phyloP scores from a whole-genome alignment of 1,140 invertebrate genomes.

The Apocrypta bakeri region DNA sequence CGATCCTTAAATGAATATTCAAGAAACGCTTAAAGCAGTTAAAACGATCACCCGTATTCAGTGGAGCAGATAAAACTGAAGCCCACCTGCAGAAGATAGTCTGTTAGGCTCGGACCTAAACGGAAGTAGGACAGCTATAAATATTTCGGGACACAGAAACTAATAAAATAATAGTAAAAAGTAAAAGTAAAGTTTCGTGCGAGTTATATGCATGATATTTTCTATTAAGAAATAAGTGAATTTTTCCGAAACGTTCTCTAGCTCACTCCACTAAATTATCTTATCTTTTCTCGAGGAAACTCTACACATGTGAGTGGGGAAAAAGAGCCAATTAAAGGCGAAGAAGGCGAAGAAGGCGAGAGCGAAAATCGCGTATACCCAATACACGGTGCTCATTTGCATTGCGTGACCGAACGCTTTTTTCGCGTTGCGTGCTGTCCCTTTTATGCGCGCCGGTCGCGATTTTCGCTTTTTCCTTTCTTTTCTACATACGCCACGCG shows the following conservation, averaged over 20 bases:
- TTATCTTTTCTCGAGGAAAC: not conserved
- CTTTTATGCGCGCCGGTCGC: constrained; percentile 51
- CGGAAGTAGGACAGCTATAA: not conserved
- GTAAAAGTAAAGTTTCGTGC: no score
- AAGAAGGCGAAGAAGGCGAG: not conserved
- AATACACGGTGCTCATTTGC: constrained; percentile 61
- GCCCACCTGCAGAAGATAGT: not conserved
- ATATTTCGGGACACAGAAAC: not conserved
- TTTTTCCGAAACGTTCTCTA: no score
- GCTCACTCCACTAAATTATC: not conserved
- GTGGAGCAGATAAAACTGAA: no score
- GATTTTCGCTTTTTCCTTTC: constrained; percentile 42
- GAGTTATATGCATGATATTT: no score
- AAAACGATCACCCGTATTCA: not conserved
- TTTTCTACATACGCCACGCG: constrained; percentile 5
- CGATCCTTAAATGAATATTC: constrained; percentile 2
- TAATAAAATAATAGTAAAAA: no score
- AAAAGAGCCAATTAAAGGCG: not conserved
- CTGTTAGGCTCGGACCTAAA: not conserved
- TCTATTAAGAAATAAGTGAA: no score
- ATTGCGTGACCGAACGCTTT: constrained; percentile 67
- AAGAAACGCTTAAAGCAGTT: not conserved
- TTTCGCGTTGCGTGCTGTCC: constrained; percentile 62
- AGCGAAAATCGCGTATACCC: not conserved
- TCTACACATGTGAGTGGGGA: not conserved